Evolutionary conservation across 1,140 invertebrate species (phyloP), one percentile per base, ranked within the genome.

Genomic region (Yoshiicerus persimilis): DNA sequence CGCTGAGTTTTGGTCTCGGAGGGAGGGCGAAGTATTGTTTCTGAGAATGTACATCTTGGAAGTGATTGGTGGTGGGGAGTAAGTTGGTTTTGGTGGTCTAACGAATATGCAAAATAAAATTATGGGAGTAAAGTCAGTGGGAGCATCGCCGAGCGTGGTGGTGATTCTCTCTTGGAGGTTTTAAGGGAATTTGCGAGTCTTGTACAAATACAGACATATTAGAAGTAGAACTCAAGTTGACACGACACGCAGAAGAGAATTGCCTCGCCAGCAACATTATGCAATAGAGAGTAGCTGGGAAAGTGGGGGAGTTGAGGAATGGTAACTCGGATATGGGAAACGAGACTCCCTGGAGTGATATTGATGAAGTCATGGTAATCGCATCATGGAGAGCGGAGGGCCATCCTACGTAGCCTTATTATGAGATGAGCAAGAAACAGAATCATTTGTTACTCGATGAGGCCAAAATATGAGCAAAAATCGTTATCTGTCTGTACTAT

Each of bases 351-450:
- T 64, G 85, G 85, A 41, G 86, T 86, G 84, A 89, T 89, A 87
- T 87, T 89, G 86, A 89, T 89, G 88, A 89, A 87, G 30, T 84
- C 85, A 89, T 89, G 77, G 85, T 89, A 86, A 89, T 89, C 86
- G 75, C 36, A 80, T 87, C 38, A 64, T 84, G 86, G 47, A 87
- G 87, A 39, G 30, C n/a, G 66, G 38, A 56, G 83, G 23, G 27
- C 39, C 83, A 56, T 56, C 47, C 20, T 56, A 16, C 47, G 47
- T 27, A 38, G n/a, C 70, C 86, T 87, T 75, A 87, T 87, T 87
- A 87, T 47, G 70, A 87, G 85, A 86, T 86, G 85, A 64, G 86
- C 34, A 87, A 41, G 86, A 75, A 66, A 34, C 64, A 77, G 66
- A 87, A 87, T 87, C 87, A 87, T 84, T 87, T 87, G 87, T 84